Evolutionary conservation across 2,888 invertebrate genomes (phyloP), one percentile per base, ranked within the genome.

Genomic region (Bugulina stolonifera): DNA sequence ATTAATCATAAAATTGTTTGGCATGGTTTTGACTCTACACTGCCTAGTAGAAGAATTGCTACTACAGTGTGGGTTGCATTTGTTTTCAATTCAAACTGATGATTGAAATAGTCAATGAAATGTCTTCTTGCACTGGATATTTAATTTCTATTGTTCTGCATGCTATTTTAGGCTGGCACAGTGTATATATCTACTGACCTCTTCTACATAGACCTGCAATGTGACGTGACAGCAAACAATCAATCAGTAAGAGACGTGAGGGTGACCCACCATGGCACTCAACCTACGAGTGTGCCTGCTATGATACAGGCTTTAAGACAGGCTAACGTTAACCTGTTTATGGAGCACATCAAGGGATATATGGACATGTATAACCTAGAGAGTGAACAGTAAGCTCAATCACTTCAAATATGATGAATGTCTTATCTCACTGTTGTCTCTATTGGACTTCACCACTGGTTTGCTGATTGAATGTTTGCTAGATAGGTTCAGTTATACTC

Each of bases 181-280:
- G 88, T 93, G 74, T 94, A 94, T 81, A 94, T 96, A 83, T 94
- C 93, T 55, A 94, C 94, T 0, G 96, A 96, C 82, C 94, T 95
- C 94, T 96, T 96, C 85, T 94, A 93, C 84, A 88, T 96, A 77
- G 94, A 96, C 87, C 91, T 97, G 78, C 86, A 93, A 72, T 87
- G 96, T 72, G 94, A 95, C 80, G 87, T 90, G 1, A 89, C 89
- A 54, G 95, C 94, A 32, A 88, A 89, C 43, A 54, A 25, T 25
- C 52, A 35, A 23, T 23, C 54, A 5, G 91, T 96, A 0, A 91
- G 91, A 81, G 95, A 95, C 87, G 94, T 95, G 0, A 90, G 90
- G 83, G 90, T 96, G 73, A 93, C 94, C 83, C 94, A 95, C 83
- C 27, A 64, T n/a, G 64, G 64, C 34, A 94, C 81, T 70, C 81